Base-by-base conservation (phyloP, 2,888 invertebrate species). In the Nasonia oneida region DNA sequence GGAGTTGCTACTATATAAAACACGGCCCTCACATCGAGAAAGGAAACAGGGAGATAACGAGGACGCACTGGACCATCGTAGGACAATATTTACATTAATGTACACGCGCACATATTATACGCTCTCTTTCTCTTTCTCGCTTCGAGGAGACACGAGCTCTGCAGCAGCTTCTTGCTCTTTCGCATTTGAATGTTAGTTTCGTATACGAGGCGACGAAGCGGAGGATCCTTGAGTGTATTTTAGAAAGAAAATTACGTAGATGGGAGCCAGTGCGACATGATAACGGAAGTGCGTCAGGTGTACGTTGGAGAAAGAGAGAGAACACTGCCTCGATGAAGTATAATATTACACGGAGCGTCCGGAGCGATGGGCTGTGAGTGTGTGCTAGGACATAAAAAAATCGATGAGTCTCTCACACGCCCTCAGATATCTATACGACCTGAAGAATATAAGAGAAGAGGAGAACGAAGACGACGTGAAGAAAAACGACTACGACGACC, bases 341-440 rank as follows among this genome's bases (percentile, higher is more conserved):
- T 61, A 61, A n/a, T 61, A 61, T 61, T 61, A 61, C n/a, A 61
- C 57, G 12, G 67, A 29, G 29, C 64, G 64, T 79, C 47, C 64
- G 53, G 29, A 76, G 70, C 81, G 81, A 78, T 76, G 86, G 83
- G 83, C 86, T 86, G 86, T 86, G 86, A 86, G 86, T 71, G 23
- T 23, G 23, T 23, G 23, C 23, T 23, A 23, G 23, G 23, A 23
- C 23, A 23, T 23, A 23, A 23, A 23, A 23, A 23, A 23, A 23
- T 53, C 37, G 70, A 80, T 67, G 80, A 39, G 77, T 8, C 23
- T 57, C 33, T 77, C 81, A 73, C 61, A 39, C 18, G 57, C 77
- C 77, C 81, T 84, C 64, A 4, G 57, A 75, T 1, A n/a, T 18
- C 50, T 23, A 18, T 61, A 29, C n/a, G 29, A 47, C 23, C 39